phyloP scores from a whole-genome alignment of 2,888 invertebrate genomes.

The Nemoura dubitans region DNA sequence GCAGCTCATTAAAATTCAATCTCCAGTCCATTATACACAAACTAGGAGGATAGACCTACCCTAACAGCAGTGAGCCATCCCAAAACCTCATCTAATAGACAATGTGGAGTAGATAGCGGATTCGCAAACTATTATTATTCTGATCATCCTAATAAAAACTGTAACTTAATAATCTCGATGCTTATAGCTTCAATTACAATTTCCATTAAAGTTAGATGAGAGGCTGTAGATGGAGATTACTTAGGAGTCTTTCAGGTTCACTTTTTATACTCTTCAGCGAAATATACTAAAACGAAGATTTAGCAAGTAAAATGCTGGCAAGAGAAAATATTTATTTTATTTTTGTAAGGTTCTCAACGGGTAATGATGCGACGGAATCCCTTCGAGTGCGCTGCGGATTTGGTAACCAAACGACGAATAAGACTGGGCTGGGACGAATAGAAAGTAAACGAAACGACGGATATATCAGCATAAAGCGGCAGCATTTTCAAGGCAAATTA shows the following conservation, averaged over 20 bases:
- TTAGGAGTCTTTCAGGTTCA: not conserved
- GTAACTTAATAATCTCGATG: not conserved
- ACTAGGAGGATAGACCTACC: not conserved
- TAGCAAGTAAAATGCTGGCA: slow-evolving; percentile 3
- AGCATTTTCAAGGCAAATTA: slow-evolving; percentile 50
- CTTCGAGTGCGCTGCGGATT: not conserved
- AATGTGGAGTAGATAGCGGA: not conserved
- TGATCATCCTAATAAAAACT: not conserved
- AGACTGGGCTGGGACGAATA: not conserved
- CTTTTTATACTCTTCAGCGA: not conserved
- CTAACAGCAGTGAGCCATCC: not conserved
- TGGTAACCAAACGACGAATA: slow-evolving; percentile 33
- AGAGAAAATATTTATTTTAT: slow-evolving; percentile 22
- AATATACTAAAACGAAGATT: not conserved
- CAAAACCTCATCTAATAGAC: not conserved
- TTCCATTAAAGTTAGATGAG: not conserved
- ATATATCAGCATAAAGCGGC: slow-evolving; percentile 22
- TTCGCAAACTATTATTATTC: slow-evolving; percentile 12
- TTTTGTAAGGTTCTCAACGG: not conserved
- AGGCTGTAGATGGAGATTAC: not conserved
- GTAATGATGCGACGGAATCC: slow-evolving; percentile 2
- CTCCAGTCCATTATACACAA: not conserved
- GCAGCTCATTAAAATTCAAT: not conserved
- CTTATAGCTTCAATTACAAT: not conserved
- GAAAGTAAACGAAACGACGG: slow-evolving; percentile 18